Percentiles rank a stretch among this genome's conserved stretches.
Evolutionary conservation across 1,140 invertebrate genomes (phyloP).

Genomic region (Lepidurus couesii): DNA sequence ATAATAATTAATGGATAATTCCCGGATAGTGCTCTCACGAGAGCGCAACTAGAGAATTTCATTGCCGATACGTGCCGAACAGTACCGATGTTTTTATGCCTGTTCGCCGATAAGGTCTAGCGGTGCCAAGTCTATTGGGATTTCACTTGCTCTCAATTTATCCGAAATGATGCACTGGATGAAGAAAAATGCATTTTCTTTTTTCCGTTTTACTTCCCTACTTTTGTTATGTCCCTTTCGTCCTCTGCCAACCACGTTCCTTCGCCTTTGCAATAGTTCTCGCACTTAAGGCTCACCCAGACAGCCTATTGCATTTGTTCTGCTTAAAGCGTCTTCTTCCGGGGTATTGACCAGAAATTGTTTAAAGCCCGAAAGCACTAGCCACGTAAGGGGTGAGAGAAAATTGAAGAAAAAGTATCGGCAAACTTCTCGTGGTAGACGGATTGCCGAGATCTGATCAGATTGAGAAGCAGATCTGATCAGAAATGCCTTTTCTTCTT

Average conservation of each 20-base stretch:
- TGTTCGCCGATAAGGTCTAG: background rate
- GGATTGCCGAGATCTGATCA: no score
- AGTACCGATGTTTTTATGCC: background rate
- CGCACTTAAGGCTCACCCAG: background rate
- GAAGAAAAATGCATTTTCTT: background rate
- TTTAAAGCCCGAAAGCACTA: background rate
- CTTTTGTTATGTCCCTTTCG: background rate
- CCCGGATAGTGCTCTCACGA: background rate
- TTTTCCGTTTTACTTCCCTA: background rate
- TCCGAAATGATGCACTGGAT: background rate
- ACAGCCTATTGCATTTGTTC: background rate
- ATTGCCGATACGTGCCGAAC: background rate
- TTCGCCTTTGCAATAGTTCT: background rate
- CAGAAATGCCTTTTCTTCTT: no score
- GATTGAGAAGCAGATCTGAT: no score
- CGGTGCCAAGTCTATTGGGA: background rate
- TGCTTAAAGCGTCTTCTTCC: background rate
- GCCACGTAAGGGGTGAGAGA: background rate
- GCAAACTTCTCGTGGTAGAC: background rate
- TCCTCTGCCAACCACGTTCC: background rate
- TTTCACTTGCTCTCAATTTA: slow-evolving; percentile 9
- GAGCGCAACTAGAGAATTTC: background rate
- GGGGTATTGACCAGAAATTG: background rate
- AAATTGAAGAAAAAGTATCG: background rate
- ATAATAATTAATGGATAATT: background rate